phyloP scores from a whole-genome alignment of 1,140 invertebrate species.

The Drosophila ohnishii region DNA sequence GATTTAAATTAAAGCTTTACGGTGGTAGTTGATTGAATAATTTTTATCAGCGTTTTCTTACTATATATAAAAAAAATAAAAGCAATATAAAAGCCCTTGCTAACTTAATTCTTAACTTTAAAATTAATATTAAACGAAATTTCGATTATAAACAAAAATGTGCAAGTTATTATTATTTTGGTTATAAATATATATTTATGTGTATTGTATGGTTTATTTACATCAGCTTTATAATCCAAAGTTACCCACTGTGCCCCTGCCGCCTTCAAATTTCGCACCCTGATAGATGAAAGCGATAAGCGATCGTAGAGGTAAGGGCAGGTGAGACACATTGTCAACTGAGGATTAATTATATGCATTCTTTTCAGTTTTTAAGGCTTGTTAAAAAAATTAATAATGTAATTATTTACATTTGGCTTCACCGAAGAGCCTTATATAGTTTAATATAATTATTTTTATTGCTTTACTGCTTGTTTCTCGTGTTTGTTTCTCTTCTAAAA shows the following conservation, averaged over 20 bases:
- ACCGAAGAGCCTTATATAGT: background rate
- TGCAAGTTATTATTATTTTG: too few relatives aligned
- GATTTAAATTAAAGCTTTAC: background rate
- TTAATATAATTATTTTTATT: background rate
- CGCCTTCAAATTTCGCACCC: background rate
- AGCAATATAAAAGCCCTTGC: too few relatives aligned
- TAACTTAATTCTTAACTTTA: too few relatives aligned
- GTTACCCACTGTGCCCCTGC: background rate
- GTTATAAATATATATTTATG: too few relatives aligned
- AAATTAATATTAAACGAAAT: too few relatives aligned
- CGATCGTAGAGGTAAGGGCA: background rate
- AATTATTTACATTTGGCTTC: background rate
- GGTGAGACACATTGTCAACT: slow-evolving; percentile 7
- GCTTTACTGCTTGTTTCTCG: background rate
- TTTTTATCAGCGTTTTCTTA: background rate
- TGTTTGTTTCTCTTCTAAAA: background rate
- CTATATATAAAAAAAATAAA: background rate
- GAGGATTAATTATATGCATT: slow-evolving; percentile 5
- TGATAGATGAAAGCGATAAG: slow-evolving; percentile 8
- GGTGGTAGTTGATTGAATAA: background rate
- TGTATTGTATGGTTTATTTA: background rate
- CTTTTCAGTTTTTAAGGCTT: background rate
- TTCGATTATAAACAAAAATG: too few relatives aligned
- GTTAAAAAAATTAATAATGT: background rate
- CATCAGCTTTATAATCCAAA: too few relatives aligned